Base-by-base conservation (phyloP, 2,113 vertebrate species). In the Poeciliopsis prolifica region DNA sequence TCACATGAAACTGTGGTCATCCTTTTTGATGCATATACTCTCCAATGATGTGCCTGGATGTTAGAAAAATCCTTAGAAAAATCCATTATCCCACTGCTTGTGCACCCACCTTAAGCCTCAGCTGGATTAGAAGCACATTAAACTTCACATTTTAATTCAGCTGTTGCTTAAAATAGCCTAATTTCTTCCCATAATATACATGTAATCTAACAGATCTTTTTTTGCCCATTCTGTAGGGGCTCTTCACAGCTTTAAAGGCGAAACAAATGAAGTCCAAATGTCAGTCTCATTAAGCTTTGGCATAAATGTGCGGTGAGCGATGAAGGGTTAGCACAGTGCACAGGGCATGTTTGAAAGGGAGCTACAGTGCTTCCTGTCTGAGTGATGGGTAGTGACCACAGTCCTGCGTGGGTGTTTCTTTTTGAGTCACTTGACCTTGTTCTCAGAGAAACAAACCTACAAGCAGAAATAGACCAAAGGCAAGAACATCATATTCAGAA, bases 191-290 rank as follows among this genome's bases (percentile, higher is more conserved):
- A 66, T 4, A 29, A 58, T 68, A 58, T 72, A 82, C 51, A 71
- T 42, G 72, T 68, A 68, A 22, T 71, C 31, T 29, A 19, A 72
- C 62, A 48, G 62, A 8, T 68, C 1, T 37, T 19, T 62, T 12
- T 65, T 37, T 31, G 54, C 31, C 68, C 37, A 60, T 74, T 74
- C 61, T 42, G 70, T 68, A 78, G 74, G 72, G 77, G 75, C n/a
- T 71, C 54, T 75, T 51, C 75, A 68, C 31, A 86, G 54, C 63
- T 35, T 72, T 70, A 81, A 17, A 79, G 86, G 64, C 84, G 73
- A 72, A 72, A 78, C 67, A 75, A 69, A 77, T 74, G 77, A 83
- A 86, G 26, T 77, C 82, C 86, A 85, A 83, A 48, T n/a, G 22
- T 75, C 40, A 66, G 65, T 24, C 58, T 26, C 63, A 54, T 67